Base-by-base conservation (phyloP, 2,888 invertebrate genomes). In the Perizoma affinitatum region DNA sequence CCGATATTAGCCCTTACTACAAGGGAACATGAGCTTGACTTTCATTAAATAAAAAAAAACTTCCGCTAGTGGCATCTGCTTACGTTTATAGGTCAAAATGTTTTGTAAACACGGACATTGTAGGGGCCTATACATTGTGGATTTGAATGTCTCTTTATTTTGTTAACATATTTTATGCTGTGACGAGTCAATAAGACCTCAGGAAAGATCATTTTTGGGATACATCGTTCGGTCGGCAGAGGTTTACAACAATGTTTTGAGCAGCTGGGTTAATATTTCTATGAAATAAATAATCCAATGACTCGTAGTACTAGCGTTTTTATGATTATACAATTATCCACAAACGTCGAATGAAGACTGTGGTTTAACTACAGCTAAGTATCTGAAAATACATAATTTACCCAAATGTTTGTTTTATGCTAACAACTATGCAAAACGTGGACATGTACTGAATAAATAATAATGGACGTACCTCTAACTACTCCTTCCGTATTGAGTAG, bases 31-130 rank as follows among this genome's bases (percentile, higher is more conserved):
- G 70, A 76, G 77, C 59, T 69, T 79, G 75, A 75, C 76, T 81
- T 76, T 73, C 70, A 57, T 52, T 34, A 4, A 72, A n/a, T n/a
- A 75, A 78, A 83, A 79, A 78, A 75, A 75, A 70, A 73, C 76
- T 77, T 79, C 78, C 78, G 79, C 73, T 68, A 57, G 72, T 73
- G 73, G 75, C 88, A 87, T 87, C 86, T 88, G 88, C 87, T 77
- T 76, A 69, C 74, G 71, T 83, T 86, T 88, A 82, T 87, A 83
- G 89, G 88, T 88, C 87, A 89, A 86, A 51, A 86, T 82, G 80
- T 85, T 84, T 83, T 81, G 82, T 84, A 86, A 86, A 87, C 84
- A 86, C 70, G 75, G 64, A 58, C 70, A 75, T 80, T 83, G 79
- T 78, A 70, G 63, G 69, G 70, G 66, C 60, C 69, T 58, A 55